Evolutionary conservation across 53 echinoderm and acorn worm species (phyloP).

Genomic region (Astropecten irregularis): DNA sequence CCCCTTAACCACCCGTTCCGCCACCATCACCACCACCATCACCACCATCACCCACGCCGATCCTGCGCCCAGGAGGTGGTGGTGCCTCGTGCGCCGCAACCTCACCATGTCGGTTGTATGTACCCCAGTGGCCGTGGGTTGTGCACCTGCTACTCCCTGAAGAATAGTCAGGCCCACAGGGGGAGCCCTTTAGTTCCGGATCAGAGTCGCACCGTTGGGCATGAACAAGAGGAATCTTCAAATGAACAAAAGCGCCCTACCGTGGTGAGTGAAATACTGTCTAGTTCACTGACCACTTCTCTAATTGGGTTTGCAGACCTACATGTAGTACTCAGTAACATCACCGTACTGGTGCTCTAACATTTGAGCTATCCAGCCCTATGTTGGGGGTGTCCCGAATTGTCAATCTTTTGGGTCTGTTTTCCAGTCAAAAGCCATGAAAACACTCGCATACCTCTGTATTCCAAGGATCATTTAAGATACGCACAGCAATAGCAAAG

Average conservation of each 20-base stretch:
- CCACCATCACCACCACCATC: constrained; percentile 28
- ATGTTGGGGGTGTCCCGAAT: no score
- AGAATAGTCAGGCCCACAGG: background rate
- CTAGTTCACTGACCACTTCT: no score
- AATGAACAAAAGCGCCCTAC: constrained; percentile 1
- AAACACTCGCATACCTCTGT: no score
- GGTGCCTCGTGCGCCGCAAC: constrained; percentile 8
- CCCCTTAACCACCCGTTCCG: background rate
- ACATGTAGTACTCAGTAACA: no score
- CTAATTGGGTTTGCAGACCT: no score
- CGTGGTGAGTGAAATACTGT: background rate
- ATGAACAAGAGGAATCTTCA: background rate
- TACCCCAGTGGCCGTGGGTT: background rate
- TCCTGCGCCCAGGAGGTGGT: constrained; percentile 27
- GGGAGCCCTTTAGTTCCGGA: constrained; percentile 2
- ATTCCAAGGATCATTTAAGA: no score
- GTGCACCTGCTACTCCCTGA: constrained; percentile 4
- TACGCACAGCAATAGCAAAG: no score
- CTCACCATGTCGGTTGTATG: constrained; percentile 26
- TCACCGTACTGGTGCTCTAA: no score
- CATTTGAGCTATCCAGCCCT: no score
- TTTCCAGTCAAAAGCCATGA: no score
- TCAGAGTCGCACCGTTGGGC: background rate
- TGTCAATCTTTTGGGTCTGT: no score
- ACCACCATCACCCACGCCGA: constrained; percentile 28